A percentile compares a stretch with the other conserved stretches of the same genome.
Conservation (phyloP, 2,888 invertebrate genomes). For the Syritta pipiens region DNA sequence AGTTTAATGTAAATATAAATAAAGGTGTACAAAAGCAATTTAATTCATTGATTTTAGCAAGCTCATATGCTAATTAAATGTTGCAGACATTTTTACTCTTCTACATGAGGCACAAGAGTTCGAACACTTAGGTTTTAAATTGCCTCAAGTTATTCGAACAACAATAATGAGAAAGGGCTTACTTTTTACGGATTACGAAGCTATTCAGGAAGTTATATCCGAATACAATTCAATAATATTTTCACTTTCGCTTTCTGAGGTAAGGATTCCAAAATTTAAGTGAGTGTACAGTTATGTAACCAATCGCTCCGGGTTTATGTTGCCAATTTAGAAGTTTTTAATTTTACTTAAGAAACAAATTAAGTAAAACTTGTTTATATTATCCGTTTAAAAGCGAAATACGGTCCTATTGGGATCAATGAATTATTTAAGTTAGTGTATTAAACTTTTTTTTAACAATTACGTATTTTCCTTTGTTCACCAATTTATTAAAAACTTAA, state of each 20-base stretch:
- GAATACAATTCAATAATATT: slow-evolving; percentile 84
- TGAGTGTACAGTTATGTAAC: no score
- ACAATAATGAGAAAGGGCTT: slow-evolving; percentile 80
- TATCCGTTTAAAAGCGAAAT: no score
- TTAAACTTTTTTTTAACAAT: no score
- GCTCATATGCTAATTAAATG: neutral
- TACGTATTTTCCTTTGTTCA: no score
- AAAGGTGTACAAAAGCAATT: slow-evolving; percentile 28
- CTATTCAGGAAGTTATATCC: slow-evolving; percentile 82
- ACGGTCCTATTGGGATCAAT: no score
- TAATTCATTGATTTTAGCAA: neutral
- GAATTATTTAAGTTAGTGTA: no score
- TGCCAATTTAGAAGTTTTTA: no score
- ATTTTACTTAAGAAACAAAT: neutral
- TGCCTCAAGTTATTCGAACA: slow-evolving; percentile 81
- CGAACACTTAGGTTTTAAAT: slow-evolving; percentile 84
- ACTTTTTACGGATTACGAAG: slow-evolving; percentile 84
- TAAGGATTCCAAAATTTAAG: slow-evolving; percentile 73
- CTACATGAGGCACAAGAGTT: slow-evolving; percentile 87
- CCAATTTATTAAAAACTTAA: no score
- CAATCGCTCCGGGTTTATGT: no score
- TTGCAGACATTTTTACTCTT: slow-evolving; percentile 82
- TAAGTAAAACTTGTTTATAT: neutral
- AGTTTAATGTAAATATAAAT: slow-evolving; percentile 84
- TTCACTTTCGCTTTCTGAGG: slow-evolving; percentile 86